Percentiles rank a stretch among this genome's conserved stretches.
Evolutionary conservation across 2,113 vertebrate species (phyloP).

Genomic region (Gymnarchus niloticus): DNA sequence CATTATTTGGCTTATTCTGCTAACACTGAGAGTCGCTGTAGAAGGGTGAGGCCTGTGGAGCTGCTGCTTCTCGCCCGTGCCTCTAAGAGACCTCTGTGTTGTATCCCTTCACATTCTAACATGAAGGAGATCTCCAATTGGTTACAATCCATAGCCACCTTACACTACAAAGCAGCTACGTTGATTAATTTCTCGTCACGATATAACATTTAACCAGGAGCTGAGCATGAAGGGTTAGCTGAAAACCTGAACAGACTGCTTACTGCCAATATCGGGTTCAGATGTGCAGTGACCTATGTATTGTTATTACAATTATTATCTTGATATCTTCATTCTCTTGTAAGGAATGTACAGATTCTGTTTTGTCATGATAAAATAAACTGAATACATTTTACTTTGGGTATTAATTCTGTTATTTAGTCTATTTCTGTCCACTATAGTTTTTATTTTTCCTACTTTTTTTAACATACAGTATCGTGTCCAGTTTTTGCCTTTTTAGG

Average conservation of each 20-base stretch:
- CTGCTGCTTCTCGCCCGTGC: too few species aligned
- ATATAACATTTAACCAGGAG: not conserved
- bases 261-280: too few species aligned
- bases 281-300: not conserved
- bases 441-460: not conserved
- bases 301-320: not conserved
- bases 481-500: not conserved
- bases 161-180: not conserved
- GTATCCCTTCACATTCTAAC: not conserved
- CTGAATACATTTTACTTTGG: not conserved
- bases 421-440: not conserved
- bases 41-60: too few species aligned
- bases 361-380: not conserved
- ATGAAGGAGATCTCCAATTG: not conserved
- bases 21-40: too few species aligned
- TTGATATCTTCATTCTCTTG: not conserved
- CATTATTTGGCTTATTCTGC: not conserved
- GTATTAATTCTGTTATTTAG: not conserved
- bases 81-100: not conserved
- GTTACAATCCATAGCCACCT: not conserved
- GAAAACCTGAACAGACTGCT: not conserved
- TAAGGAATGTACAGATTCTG: not conserved
- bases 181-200: not conserved
- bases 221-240: not conserved
- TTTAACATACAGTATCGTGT: not conserved